phyloP scores from a whole-genome alignment of 2,113 vertebrate genomes.

The Pomatostomus ruficeps region DNA sequence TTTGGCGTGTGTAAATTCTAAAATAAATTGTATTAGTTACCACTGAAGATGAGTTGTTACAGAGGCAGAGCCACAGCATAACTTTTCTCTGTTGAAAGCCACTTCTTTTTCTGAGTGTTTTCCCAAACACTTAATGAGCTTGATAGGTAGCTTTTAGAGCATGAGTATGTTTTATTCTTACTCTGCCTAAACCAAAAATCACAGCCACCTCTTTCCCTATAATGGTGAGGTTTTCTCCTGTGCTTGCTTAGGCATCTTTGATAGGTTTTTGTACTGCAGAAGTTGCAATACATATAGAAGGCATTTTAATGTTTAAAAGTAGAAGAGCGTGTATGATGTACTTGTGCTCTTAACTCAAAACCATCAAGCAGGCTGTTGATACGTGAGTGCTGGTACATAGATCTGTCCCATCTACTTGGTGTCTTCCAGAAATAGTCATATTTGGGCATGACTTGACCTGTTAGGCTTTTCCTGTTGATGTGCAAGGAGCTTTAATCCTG shows the following conservation, averaged over 20 bases:
- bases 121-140: not conserved
- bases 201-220: not conserved
- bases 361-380: not conserved
- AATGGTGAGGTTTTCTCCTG: not conserved
- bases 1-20: not conserved
- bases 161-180: not conserved
- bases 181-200: not conserved
- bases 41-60: not conserved
- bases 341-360: not conserved
- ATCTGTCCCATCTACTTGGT: not conserved
- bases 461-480: not conserved
- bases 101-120: not conserved
- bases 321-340: not conserved
- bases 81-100: not conserved
- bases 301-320: not conserved
- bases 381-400: fast-evolving
- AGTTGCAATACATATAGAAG: not conserved
- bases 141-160: not conserved
- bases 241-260: not conserved
- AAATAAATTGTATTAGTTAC: not conserved
- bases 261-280: not conserved
- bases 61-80: not conserved
- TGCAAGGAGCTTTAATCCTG: not conserved
- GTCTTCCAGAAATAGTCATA: not conserved
- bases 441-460: not conserved